Evolutionary conservation across 2,797 vertebrate species (phyloP).

Genomic region (Paedocypris micromegethes): DNA sequence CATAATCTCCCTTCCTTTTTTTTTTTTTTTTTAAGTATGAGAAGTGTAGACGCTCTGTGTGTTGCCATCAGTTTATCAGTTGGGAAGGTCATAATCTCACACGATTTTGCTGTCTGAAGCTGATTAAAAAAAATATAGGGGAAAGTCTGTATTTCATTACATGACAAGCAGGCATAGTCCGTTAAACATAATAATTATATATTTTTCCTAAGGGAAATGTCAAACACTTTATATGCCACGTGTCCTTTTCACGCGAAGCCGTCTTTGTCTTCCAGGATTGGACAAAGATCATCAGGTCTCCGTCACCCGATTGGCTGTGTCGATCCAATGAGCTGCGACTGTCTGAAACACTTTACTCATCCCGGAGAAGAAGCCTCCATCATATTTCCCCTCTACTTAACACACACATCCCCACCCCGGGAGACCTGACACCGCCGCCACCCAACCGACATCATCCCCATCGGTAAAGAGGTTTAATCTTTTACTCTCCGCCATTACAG

Average conservation of each 20-base stretch:
- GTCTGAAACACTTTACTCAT: constrained; percentile 48
- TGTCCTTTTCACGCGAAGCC: no score
- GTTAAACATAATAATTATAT: no score
- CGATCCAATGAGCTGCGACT: constrained; percentile 42
- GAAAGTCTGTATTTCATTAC: no score
- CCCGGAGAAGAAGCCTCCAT: constrained; percentile 42
- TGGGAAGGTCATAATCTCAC: constrained; percentile 47
- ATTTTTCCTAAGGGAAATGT: no score
- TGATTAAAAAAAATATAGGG: not conserved
- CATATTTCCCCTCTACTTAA: constrained; percentile 22
- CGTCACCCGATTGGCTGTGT: constrained; percentile 15
- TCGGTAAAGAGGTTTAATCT: constrained; percentile 74
- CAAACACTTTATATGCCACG: no score
- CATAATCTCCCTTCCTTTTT: constrained; percentile 31
- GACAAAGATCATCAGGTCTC: constrained; percentile 18
- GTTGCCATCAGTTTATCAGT: constrained; percentile 41
- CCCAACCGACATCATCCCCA: constrained; percentile 60
- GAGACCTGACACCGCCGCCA: constrained; percentile 64
- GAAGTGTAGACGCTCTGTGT: constrained; percentile 47
- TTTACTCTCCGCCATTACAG: constrained; percentile 69
- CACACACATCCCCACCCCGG: constrained; percentile 43
- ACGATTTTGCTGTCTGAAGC: constrained; percentile 42
- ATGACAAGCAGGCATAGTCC: no score
- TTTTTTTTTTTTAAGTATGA: constrained; percentile 36
- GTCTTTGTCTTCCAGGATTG: not conserved